Base-by-base conservation (phyloP, 2,797 vertebrate genomes). In the Halcyon badia region DNA sequence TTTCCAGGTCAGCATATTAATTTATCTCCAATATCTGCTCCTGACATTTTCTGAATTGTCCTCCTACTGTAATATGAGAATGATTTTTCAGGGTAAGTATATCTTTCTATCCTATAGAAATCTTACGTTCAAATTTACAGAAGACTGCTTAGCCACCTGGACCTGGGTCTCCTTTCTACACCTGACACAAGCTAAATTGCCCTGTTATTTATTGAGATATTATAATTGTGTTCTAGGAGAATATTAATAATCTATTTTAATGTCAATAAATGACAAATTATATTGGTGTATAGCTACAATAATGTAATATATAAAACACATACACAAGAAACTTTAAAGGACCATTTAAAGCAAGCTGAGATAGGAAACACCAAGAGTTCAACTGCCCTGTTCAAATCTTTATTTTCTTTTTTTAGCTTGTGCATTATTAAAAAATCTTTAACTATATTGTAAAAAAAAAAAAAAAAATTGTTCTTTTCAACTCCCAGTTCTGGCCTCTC, bases 101-200 rank as follows among this genome's bases (percentile, higher is more conserved):
- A 35, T 16, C 7, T 37, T 92, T 65, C 62, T 57, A 9, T 41
- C 15, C 6, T 28, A 42, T 14, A 72, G 8, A 61, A 69, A 33
- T 14, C 6, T 56, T 77, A 46, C 42, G 4, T 11, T 62, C 25
- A 78, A 75, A 61, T 65, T 87, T 70, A 72, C 1, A 0, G 44
- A 54, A 0, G 0, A 33, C 33, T 62, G 13, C 6, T 69, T 26
- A 84, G 9, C 7, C 31, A 35, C 13, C 4, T 58, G 10, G 14
- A 80, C 33, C 10, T 49, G 20, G 26, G 17, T 9, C 22, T 69
- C 31, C 20, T 33, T 69, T 54, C 24, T 46, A 31, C 49, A 56
- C 5, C 7, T 31, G 5, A 35, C 5, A 51, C 35, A 83, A 65
- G 1, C 11, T 81, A 41, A 79, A 42, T 4, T 49, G 10, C 4